These are phyloP conservation scores for Eudemis profundana DNA, from an alignment of 2,888 invertebrate species.

Conservation along the genomic window DNA sequence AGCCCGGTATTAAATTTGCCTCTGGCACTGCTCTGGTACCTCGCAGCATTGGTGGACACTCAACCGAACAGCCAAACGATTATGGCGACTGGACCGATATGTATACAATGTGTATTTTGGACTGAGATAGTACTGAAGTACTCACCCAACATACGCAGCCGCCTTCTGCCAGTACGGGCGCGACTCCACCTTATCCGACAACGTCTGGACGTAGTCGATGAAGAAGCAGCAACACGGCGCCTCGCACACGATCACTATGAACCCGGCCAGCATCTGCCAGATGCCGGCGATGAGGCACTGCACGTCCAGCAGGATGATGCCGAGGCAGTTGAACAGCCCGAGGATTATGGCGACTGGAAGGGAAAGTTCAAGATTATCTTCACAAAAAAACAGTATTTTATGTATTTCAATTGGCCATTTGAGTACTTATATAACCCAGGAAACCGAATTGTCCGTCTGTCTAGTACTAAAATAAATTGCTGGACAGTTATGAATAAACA, in stretches of 20 bases:
- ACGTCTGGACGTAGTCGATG: conserved; percentile 95
- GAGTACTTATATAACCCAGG: neutral
- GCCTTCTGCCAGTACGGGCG: conserved; percentile 97
- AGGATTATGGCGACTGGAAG: conserved; percentile 93
- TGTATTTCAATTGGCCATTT: neutral
- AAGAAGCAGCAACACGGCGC: conserved; percentile 99
- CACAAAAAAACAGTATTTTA: neutral
- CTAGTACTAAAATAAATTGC: no score
- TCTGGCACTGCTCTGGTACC: no score
- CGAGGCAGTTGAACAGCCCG: conserved; percentile 90
- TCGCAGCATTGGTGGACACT: no score
- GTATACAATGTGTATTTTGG: no score
- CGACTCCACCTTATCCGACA: conserved; percentile 93
- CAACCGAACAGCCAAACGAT: no score
- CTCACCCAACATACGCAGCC: conserved; percentile 93
- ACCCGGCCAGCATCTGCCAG: conserved; percentile 95
- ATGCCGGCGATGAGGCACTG: conserved; percentile 91
- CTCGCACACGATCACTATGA: conserved; percentile 94
- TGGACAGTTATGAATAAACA: no score
- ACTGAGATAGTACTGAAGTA: no score
- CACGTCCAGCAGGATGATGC: conserved; percentile 87
- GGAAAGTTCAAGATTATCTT: no score
- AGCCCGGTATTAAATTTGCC: no score
- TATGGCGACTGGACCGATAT: no score
- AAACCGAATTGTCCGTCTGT: no score